These are phyloP conservation scores for Drosophila orena DNA, from an alignment of 1,140 invertebrate species.

Conservation along the genomic window DNA sequence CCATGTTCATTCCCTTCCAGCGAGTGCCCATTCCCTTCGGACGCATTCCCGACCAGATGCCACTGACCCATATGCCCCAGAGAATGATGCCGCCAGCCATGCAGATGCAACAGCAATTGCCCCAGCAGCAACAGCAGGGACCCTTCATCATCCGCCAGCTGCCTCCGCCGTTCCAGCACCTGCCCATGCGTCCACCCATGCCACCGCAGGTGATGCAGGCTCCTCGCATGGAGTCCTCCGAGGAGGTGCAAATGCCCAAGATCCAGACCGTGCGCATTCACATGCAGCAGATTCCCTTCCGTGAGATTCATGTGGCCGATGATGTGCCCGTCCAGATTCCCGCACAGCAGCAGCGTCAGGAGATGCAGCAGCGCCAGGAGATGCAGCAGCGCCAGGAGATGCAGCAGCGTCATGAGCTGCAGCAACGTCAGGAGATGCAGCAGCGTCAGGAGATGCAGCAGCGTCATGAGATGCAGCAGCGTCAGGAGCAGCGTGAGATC, in stretches of 20 bases:
- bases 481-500: constrained; percentile 63
- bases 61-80: constrained; percentile 84
- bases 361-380: not conserved
- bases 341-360: constrained; percentile 14
- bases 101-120: constrained; percentile 69
- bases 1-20: constrained; percentile 84
- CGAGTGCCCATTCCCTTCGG: constrained; percentile 83
- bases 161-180: constrained; percentile 83
- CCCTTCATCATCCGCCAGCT: constrained; percentile 68
- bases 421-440: constrained; percentile 55
- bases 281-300: constrained; percentile 83
- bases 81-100: constrained; percentile 81
- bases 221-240: constrained; percentile 77
- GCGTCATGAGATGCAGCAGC: constrained; percentile 48
- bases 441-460: constrained; percentile 47
- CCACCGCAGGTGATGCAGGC: constrained; percentile 84
- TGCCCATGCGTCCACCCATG: constrained; percentile 84
- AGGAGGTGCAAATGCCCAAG: constrained; percentile 68
- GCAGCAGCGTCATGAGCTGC: constrained; percentile 33
- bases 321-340: constrained; percentile 79
- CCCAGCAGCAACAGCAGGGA: constrained; percentile 65
- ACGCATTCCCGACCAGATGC: constrained; percentile 81
- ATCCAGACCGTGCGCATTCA: constrained; percentile 82
- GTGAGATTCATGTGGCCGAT: constrained; percentile 76
- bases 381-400: constrained; percentile 51